These are phyloP conservation scores for Himalopsyche anomala DNA, from an alignment of 2,888 invertebrate species.

Conservation along the genomic window DNA sequence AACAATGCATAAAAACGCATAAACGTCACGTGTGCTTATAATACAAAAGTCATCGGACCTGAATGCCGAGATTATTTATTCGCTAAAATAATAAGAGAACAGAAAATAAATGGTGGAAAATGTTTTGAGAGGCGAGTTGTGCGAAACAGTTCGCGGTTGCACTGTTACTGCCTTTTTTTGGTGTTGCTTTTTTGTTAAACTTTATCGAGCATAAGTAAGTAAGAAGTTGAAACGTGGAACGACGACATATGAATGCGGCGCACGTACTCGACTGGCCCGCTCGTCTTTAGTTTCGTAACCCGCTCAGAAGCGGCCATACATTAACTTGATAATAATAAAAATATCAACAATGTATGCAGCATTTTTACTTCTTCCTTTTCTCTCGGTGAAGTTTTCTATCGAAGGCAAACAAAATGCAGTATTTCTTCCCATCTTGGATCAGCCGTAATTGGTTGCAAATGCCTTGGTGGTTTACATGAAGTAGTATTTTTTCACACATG, in stretches of 20 bases:
- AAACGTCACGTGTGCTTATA: not conserved
- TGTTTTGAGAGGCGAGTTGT: not conserved
- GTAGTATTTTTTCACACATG: too few relatives aligned
- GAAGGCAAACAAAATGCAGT: too few relatives aligned
- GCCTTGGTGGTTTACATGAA: too few relatives aligned
- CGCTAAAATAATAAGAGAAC: not conserved
- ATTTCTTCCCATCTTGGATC: too few relatives aligned
- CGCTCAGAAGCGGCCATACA: too few relatives aligned
- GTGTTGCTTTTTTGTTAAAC: conserved; percentile 48
- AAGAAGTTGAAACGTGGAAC: conserved; percentile 55
- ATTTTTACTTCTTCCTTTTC: too few relatives aligned
- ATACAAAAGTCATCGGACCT: not conserved
- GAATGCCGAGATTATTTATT: conserved; percentile 16
- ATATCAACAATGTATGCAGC: too few relatives aligned
- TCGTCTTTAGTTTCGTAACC: conserved; percentile 19
- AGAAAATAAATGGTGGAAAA: not conserved
- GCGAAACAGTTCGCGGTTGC: conserved; percentile 27
- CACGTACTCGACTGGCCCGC: conserved; percentile 54
- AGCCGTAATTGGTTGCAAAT: too few relatives aligned
- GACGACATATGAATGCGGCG: conserved; percentile 56
- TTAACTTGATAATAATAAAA: too few relatives aligned
- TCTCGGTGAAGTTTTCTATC: too few relatives aligned
- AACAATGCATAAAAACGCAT: conserved; percentile 18
- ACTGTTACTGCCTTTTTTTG: conserved; percentile 20
- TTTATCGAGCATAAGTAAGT: conserved; percentile 54